Evolutionary conservation across 2,888 invertebrate genomes (phyloP).

Genomic region (Mystacides longicornis): DNA sequence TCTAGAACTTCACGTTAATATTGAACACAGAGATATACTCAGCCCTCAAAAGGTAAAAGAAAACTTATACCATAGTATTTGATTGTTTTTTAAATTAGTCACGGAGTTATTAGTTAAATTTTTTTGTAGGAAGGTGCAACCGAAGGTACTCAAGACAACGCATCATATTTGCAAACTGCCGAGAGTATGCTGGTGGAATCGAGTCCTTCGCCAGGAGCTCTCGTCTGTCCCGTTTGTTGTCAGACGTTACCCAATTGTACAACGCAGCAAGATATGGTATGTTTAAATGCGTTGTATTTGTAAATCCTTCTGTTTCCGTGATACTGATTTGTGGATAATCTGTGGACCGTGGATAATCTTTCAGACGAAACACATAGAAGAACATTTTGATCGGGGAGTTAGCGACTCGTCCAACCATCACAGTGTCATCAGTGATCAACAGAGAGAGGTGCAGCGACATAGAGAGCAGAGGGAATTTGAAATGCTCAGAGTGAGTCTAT

Average conservation of each 20-base stretch:
- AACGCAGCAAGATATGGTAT: slow-evolving; percentile 44
- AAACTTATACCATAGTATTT: not conserved
- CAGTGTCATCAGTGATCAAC: slow-evolving; percentile 35
- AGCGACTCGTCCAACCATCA: slow-evolving; percentile 28
- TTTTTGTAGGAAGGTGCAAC: slow-evolving; percentile 36
- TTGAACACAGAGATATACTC: slow-evolving; percentile 73
- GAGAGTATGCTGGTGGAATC: slow-evolving; percentile 47
- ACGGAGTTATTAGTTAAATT: not conserved
- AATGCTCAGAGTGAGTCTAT: slow-evolving; percentile 50
- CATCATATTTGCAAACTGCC: slow-evolving; percentile 34
- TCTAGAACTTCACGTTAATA: slow-evolving; percentile 78
- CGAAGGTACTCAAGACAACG: slow-evolving; percentile 26
- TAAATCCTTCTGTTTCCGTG: not conserved
- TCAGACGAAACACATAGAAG: slow-evolving; percentile 72
- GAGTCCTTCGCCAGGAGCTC: slow-evolving; percentile 36
- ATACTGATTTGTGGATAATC: not conserved
- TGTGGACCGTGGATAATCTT: not conserved
- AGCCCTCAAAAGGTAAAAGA: slow-evolving; percentile 50
- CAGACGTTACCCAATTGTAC: slow-evolving; percentile 38
- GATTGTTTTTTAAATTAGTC: not conserved
- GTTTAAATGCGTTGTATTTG: not conserved
- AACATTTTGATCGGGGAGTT: slow-evolving; percentile 61
- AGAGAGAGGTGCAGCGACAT: slow-evolving; percentile 61
- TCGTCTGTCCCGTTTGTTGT: slow-evolving; percentile 42
- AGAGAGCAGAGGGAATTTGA: slow-evolving; percentile 78